phyloP scores from a whole-genome alignment of 2,888 invertebrate species.

The Torymus tubicola region DNA sequence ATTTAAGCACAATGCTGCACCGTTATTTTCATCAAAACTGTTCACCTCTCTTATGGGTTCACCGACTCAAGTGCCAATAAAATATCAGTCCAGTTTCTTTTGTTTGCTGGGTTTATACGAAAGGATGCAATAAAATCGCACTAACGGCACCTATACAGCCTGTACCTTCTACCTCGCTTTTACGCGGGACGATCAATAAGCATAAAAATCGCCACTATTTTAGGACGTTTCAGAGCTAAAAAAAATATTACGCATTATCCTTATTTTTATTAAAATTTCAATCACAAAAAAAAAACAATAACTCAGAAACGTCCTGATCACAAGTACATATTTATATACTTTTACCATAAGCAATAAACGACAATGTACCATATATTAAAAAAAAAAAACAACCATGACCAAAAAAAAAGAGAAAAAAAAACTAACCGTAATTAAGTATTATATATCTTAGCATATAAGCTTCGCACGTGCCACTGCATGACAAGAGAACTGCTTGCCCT shows the following conservation, averaged over 20 bases:
- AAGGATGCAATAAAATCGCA: conserved; percentile 31
- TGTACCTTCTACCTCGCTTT: conserved; percentile 60
- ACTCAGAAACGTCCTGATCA: too few species aligned
- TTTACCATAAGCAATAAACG: too few species aligned
- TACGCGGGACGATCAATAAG: conserved; percentile 28
- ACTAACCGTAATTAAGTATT: conserved; percentile 16
- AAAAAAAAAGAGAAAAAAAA: neutral
- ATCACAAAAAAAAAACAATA: too few species aligned
- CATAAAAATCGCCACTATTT: conserved; percentile 17
- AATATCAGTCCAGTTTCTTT: neutral
- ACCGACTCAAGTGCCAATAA: neutral
- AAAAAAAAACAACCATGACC: neutral
- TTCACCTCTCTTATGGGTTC: too few species aligned
- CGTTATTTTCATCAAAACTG: too few species aligned
- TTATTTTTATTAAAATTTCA: too few species aligned
- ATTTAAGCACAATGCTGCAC: too few species aligned
- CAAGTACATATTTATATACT: too few species aligned
- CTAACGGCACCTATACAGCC: conserved; percentile 59
- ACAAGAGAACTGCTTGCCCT: conserved; percentile 72
- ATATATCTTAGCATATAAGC: conserved; percentile 66
- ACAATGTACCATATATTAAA: neutral
- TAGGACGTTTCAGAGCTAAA: too few species aligned
- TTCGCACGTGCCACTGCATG: conserved; percentile 75
- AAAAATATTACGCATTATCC: neutral
- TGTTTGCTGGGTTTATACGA: neutral